Percentiles rank a stretch among this genome's conserved stretches.
phyloP scores from a whole-genome alignment of 1,140 invertebrate species.

The Lamellibrachia luymesi region DNA sequence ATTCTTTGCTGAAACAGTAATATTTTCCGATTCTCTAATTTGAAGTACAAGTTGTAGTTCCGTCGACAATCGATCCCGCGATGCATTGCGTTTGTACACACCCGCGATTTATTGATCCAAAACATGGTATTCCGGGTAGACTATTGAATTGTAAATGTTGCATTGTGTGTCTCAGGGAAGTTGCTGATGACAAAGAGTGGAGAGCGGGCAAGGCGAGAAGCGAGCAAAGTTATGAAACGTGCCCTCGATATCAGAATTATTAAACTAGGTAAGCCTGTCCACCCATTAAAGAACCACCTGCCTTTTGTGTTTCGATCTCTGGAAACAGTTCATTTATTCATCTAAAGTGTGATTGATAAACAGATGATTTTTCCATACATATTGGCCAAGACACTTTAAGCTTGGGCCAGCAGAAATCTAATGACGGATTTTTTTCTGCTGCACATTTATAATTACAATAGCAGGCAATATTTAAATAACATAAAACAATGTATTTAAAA shows the following conservation, averaged over 20 bases:
- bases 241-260: constrained; percentile 45
- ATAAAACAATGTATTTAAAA: no score
- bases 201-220: constrained; percentile 38
- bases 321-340: background rate
- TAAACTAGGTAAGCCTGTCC: constrained; percentile 38
- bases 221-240: constrained; percentile 35
- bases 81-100: background rate
- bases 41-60: no score
- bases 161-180: constrained; percentile 32
- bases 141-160: background rate
- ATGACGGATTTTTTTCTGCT: no score
- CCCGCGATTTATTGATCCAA: background rate
- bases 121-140: background rate
- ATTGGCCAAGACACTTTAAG: no score
- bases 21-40: background rate
- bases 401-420: no score
- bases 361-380: no score
- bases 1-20: background rate
- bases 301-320: background rate
- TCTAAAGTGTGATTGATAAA: background rate
- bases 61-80: no score
- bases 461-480: no score
- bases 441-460: no score
- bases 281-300: background rate
- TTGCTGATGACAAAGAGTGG: constrained; percentile 37